Evolutionary conservation across 2,888 invertebrate genomes (phyloP), one percentile per base, ranked within the genome.

Genomic region (Mellilla xanthometata): DNA sequence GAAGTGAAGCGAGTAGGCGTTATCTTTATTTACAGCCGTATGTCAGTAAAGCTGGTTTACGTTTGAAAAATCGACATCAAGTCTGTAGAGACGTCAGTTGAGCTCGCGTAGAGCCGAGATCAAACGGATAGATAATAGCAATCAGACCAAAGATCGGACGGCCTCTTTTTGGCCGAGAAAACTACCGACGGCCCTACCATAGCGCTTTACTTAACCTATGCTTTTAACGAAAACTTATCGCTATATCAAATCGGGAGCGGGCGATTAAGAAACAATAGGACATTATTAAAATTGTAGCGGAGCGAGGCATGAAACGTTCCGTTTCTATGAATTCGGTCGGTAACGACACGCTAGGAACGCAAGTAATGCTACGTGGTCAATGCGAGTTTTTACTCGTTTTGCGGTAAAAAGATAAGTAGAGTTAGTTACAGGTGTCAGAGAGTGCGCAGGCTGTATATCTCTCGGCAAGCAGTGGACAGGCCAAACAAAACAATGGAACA

Each of bases 221-320:
- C 74, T 81, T 84, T 83, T 81, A 81, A 79, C 73, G 72, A 68
- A 78, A 76, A 80, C 73, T 81, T 87, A 84, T 86, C 82, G 72
- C 65, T 63, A 62, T 76, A 81, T 80, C 72, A 78, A 80, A 84
- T 85, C 81, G 71, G 63, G 68, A 76, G 65, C 71, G 35, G 70
- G 71, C 65, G 81, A 86, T 85, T 83, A 83, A 72, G 76, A 81
- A 86, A 87, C 88, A 86, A 88, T 87, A 75, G 87, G 67, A 77
- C 77, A 78, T 83, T 79, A 84, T 82, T 84, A 81, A 81, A 84
- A 81, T 72, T 66, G 72, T 76, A 71, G 61, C 64, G 63, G 76
- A 75, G 81, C 82, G 67, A 68, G 61, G 76, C 84, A 76, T 81
- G 72, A 70, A 76, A 72, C 70, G 77, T 81, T 81, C 69, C 75